phyloP scores from a whole-genome alignment of 2,888 invertebrate species.

The Encarsia formosa region DNA sequence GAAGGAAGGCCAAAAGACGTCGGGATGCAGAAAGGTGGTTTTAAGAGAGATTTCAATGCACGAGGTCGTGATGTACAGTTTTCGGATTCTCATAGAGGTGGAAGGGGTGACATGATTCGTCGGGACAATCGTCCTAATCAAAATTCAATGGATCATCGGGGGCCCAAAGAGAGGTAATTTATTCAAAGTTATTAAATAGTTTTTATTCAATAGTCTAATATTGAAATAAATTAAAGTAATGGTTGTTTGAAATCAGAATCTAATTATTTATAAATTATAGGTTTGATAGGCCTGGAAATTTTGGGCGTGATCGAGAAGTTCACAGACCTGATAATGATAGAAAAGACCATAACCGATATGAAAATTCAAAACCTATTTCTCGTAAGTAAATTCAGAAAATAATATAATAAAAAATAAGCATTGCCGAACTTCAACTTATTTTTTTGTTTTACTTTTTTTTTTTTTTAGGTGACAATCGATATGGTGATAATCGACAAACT shows the following conservation, averaged over 20 bases:
- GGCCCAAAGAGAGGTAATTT: slow-evolving; percentile 46
- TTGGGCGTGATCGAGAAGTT: slow-evolving; percentile 46
- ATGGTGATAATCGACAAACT: slow-evolving; percentile 45
- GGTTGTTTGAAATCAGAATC: not conserved
- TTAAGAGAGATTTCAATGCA: slow-evolving; percentile 45
- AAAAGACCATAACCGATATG: slow-evolving; percentile 45
- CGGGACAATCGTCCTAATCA: slow-evolving; percentile 43
- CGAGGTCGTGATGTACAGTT: slow-evolving; percentile 37
- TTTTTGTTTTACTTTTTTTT: not conserved
- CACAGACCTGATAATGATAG: slow-evolving; percentile 46
- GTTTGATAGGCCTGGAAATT: slow-evolving; percentile 43
- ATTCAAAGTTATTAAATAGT: not conserved
- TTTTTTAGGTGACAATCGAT: slow-evolving; percentile 45
- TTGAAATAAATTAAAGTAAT: not conserved
- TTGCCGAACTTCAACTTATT: too few relatives aligned
- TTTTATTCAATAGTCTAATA: not conserved
- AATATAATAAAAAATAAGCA: not conserved
- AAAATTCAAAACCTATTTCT: slow-evolving; percentile 46
- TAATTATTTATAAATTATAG: slow-evolving; percentile 31
- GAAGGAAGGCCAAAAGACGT: slow-evolving; percentile 43
- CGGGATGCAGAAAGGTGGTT: slow-evolving; percentile 43
- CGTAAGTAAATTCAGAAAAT: slow-evolving; percentile 39
- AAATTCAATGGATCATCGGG: slow-evolving; percentile 41
- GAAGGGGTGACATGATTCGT: slow-evolving; percentile 47
- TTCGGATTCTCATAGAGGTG: slow-evolving; percentile 39